A percentile compares a stretch with the other conserved stretches of the same genome.
Evolutionary conservation across 2,797 vertebrate genomes (phyloP).

Genomic region (Pseudomugil tenellus): DNA sequence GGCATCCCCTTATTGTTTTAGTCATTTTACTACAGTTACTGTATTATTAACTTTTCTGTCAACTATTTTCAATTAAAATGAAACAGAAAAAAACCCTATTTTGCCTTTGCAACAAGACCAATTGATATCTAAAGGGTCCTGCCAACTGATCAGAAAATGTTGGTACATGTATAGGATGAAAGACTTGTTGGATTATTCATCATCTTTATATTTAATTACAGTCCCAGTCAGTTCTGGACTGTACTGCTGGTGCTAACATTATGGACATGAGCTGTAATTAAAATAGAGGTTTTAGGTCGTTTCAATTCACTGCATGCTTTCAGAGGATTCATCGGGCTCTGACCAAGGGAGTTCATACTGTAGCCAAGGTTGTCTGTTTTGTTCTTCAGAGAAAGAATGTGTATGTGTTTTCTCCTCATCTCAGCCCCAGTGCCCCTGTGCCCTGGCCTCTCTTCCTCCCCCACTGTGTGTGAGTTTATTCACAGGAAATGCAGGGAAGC

Average conservation of each 20-base stretch:
- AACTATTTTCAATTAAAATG: neutral
- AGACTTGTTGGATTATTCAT: constrained; percentile 34
- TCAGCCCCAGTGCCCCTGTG: constrained; percentile 74
- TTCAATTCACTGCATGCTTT: constrained; percentile 78
- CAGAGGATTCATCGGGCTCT: constrained; percentile 74
- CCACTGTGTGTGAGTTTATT: constrained; percentile 86
- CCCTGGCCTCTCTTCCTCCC: constrained; percentile 77
- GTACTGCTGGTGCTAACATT: constrained; percentile 38
- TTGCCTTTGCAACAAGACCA: neutral
- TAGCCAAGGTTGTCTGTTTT: constrained; percentile 74
- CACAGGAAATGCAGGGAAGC: constrained; percentile 87
- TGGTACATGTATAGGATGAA: constrained; percentile 1
- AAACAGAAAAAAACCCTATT: neutral
- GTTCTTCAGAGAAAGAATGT: constrained; percentile 73
- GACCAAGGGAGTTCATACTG: constrained; percentile 70
- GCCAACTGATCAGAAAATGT: neutral
- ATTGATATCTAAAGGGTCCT: neutral
- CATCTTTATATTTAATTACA: constrained; percentile 40
- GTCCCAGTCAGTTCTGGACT: constrained; percentile 14
- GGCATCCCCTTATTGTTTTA: neutral
- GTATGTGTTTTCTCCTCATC: constrained; percentile 70
- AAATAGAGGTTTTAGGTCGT: constrained; percentile 73
- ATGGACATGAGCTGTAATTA: constrained; percentile 67
- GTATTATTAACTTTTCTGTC: neutral
- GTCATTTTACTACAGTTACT: neutral